Evolutionary conservation across 2,888 invertebrate species (phyloP).

Genomic region (Phortica magna): DNA sequence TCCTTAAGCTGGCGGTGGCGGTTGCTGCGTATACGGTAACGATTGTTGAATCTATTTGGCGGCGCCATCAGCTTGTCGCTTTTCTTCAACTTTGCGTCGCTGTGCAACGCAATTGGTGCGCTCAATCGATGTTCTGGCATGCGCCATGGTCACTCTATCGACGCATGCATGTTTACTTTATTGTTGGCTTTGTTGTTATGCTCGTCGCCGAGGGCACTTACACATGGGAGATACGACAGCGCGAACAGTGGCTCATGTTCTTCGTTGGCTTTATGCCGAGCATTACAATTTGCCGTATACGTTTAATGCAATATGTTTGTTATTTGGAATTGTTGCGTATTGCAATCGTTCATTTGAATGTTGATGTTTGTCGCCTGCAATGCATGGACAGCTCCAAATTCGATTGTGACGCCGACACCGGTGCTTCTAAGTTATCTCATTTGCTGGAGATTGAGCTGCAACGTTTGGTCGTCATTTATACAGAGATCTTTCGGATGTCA

Average conservation of each 20-base stretch:
- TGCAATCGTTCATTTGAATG: slow-evolving; percentile 47
- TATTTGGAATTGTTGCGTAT: slow-evolving; percentile 47
- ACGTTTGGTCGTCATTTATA: slow-evolving; percentile 44
- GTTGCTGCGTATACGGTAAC: slow-evolving; percentile 43
- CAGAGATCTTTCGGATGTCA: slow-evolving; percentile 46
- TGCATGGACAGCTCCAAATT: neutral
- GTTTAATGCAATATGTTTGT: slow-evolving; percentile 47
- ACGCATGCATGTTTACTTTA: slow-evolving; percentile 3
- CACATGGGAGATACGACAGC: slow-evolving; percentile 17
- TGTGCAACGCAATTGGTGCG: slow-evolving; percentile 43
- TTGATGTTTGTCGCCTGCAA: slow-evolving; percentile 33
- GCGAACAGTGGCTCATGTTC: slow-evolving; percentile 38
- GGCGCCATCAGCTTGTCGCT: slow-evolving; percentile 13
- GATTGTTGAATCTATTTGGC: slow-evolving; percentile 42
- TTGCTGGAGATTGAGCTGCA: slow-evolving; percentile 27
- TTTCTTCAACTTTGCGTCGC: slow-evolving; percentile 44
- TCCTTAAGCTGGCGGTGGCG: slow-evolving; percentile 42
- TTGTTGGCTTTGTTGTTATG: neutral
- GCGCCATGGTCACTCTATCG: neutral
- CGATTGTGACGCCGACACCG: too few species aligned
- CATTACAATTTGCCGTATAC: slow-evolving; percentile 44
- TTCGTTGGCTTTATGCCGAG: slow-evolving; percentile 45
- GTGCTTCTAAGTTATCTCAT: neutral
- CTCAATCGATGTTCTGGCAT: neutral
- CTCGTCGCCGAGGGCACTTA: neutral